Conservation (phyloP, 2,888 invertebrate species). For the Oxyscelio sp. region DNA sequence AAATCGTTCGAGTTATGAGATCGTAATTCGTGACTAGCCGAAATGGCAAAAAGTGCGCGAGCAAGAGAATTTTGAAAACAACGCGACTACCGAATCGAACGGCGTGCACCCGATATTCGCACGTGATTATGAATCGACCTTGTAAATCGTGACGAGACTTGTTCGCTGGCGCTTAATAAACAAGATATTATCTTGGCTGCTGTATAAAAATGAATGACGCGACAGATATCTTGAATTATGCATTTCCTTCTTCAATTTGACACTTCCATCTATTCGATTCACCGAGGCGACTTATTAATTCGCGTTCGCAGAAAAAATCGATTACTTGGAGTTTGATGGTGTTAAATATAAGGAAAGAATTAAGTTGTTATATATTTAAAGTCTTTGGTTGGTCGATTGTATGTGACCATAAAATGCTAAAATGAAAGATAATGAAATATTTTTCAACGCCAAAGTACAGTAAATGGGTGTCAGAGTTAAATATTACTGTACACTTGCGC, state of each 20-base stretch:
- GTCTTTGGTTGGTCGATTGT: neutral
- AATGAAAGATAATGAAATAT: no score
- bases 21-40: conserved; percentile 15
- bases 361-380: neutral
- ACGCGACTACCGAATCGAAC: no score
- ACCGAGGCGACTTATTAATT: conserved; percentile 49
- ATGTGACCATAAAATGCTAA: no score
- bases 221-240: conserved; percentile 64
- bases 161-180: conserved; percentile 52
- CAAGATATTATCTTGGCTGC: conserved; percentile 48
- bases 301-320: conserved; percentile 21
- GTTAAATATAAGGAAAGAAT: neutral
- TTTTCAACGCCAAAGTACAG: no score
- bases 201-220: conserved; percentile 63
- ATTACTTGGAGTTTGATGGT: neutral
- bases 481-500: no score
- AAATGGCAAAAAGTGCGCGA: no score
- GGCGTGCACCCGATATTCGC: no score
- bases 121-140: no score
- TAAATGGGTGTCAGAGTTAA: no score
- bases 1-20: conserved; percentile 18
- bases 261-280: conserved; percentile 56
- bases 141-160: no score
- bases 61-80: no score
- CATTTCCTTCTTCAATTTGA: conserved; percentile 51